Percentiles rank a stretch among this genome's conserved stretches.
Conservation (phyloP, 1,140 invertebrate species). For the Hetaerina americana region DNA sequence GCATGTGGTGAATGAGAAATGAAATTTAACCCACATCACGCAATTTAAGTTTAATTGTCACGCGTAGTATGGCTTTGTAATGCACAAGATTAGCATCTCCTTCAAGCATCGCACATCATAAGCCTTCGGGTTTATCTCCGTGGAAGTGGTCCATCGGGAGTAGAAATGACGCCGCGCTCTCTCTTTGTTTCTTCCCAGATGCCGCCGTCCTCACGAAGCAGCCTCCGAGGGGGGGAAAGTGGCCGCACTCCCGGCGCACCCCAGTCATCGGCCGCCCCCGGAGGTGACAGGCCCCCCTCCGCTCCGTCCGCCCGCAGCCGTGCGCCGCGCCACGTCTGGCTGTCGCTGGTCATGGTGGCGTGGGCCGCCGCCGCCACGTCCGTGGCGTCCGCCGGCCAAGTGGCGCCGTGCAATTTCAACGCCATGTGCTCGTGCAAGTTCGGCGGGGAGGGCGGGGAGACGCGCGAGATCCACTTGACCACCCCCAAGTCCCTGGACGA, state of each 20-base stretch:
- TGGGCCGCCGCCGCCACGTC: neutral
- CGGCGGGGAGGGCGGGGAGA: slow-evolving; percentile 35
- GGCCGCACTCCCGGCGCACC: slow-evolving; percentile 3
- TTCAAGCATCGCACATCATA: too few species aligned
- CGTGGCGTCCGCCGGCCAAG: neutral
- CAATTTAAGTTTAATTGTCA: too few species aligned
- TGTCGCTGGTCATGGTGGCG: neutral
- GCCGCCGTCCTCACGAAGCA: slow-evolving; percentile 43
- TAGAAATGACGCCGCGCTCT: too few species aligned
- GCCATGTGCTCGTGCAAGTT: slow-evolving; percentile 47
- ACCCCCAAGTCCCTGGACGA: slow-evolving; percentile 7
- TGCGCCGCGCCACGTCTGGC: slow-evolving; percentile 43
- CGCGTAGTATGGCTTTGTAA: too few species aligned
- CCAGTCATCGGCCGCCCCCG: slow-evolving; percentile 4
- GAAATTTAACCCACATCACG: too few species aligned
- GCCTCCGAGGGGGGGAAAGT: slow-evolving; percentile 31
- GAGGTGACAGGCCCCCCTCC: slow-evolving; percentile 45
- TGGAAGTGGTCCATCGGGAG: too few species aligned
- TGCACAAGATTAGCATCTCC: too few species aligned
- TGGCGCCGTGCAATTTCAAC: slow-evolving; percentile 40
- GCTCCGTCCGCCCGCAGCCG: slow-evolving; percentile 44
- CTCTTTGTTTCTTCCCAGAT: too few species aligned
- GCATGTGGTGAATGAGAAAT: too few species aligned
- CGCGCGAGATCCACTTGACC: slow-evolving; percentile 8
- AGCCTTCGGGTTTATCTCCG: too few species aligned